Evolutionary conservation across 2,113 vertebrate genomes (phyloP).

Genomic region (Ifrita kowaldi): DNA sequence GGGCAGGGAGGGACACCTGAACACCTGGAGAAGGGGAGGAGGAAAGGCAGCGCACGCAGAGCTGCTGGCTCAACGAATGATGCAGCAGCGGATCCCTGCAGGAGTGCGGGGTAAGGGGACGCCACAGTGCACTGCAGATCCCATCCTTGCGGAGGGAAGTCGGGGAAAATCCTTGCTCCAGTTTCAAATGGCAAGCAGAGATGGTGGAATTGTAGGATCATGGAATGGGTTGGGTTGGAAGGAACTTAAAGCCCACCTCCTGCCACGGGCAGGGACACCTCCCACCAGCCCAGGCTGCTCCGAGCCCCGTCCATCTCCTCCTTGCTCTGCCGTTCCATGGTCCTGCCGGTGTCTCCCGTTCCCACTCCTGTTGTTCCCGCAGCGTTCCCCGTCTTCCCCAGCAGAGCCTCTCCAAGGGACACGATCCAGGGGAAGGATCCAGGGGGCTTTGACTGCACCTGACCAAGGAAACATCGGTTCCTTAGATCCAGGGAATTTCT

Average conservation of each 20-base stretch:
- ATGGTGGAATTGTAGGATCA: background rate
- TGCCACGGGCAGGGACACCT: background rate
- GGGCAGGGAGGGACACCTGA: too few relatives aligned
- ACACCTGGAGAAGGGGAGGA: too few relatives aligned
- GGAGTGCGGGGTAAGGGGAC: background rate
- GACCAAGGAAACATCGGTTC: background rate
- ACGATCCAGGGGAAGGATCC: rapidly evolving
- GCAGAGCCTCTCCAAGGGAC: background rate
- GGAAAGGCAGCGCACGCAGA: too few relatives aligned
- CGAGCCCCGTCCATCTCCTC: background rate
- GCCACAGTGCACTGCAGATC: rapidly evolving
- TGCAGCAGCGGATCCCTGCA: rapidly evolving
- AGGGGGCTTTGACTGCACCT: background rate
- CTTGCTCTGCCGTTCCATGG: background rate
- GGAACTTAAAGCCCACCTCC: too few relatives aligned
- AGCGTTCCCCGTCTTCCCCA: rapidly evolving
- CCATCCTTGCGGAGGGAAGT: rapidly evolving
- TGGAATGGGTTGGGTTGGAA: background rate
- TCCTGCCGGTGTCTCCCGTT: background rate
- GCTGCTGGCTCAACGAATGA: background rate
- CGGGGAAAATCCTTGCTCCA: background rate
- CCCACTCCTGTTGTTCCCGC: background rate
- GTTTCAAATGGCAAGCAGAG: background rate
- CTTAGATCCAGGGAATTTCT: background rate
- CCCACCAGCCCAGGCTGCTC: background rate